Evolutionary conservation across 2,888 invertebrate genomes (phyloP).

Genomic region (Megalurothrips usitatus): DNA sequence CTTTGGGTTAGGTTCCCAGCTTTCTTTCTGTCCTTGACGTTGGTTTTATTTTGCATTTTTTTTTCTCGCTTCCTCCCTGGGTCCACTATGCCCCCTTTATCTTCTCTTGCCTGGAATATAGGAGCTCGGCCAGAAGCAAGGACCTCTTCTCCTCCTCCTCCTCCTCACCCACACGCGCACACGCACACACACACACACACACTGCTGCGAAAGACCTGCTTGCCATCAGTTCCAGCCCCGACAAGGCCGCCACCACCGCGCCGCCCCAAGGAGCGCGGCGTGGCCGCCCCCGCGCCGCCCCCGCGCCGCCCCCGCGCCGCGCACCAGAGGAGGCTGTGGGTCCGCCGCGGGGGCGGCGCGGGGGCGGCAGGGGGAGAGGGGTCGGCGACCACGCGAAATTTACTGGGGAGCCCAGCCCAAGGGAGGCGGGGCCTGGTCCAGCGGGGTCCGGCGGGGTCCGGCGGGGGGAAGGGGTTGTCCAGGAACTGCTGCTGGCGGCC

Average conservation of each 20-base stretch:
- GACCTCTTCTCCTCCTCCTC: neutral
- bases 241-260: conserved; percentile 2
- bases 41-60: neutral
- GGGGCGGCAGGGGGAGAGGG: conserved; percentile 1
- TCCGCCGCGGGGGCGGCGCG: neutral
- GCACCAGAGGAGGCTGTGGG: neutral
- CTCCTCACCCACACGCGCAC: neutral
- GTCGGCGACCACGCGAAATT: conserved; percentile 24
- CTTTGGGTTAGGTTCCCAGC: neutral
- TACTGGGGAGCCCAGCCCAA: conserved; percentile 16
- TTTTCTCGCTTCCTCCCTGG: neutral
- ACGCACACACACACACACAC: neutral
- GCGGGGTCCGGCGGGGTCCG: neutral
- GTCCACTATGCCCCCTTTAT: neutral
- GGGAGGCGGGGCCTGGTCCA: neutral
- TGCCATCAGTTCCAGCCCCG: conserved; percentile 22
- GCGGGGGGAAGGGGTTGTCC: conserved; percentile 9
- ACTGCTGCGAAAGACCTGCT: conserved; percentile 18
- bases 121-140: no score
- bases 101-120: no score
- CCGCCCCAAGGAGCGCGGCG: conserved; percentile 1
- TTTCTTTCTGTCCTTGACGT: neutral
- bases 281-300: conserved; percentile 1
- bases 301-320: neutral
- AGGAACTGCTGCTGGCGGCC: conserved; percentile 9